Evolutionary conservation across 2,888 invertebrate genomes (phyloP).

Genomic region (Abrostola tripartita): DNA sequence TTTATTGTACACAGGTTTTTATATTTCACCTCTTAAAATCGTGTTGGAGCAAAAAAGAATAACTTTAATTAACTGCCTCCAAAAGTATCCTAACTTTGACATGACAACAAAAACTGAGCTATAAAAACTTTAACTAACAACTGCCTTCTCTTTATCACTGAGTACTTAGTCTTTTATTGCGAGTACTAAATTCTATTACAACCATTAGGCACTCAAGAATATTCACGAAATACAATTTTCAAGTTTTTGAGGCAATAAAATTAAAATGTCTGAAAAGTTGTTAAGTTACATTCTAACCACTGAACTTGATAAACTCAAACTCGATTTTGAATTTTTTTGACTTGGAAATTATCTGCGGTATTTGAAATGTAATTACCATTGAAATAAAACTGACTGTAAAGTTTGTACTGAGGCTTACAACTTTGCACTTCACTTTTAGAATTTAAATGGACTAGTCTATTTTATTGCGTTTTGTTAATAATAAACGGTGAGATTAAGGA

Average conservation of each 20-base stretch:
- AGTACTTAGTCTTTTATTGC: constrained; percentile 55
- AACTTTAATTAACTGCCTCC: neutral
- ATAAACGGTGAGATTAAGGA: neutral
- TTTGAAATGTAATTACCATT: constrained; percentile 40
- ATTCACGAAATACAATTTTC: constrained; percentile 50
- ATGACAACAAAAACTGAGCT: constrained; percentile 36
- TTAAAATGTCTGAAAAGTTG: constrained; percentile 57
- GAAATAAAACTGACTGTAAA: constrained; percentile 29
- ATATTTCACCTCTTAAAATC: too few species aligned
- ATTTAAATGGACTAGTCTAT: constrained; percentile 18
- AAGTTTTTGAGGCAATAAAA: constrained; percentile 53
- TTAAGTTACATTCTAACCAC: constrained; percentile 33
- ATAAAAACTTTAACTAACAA: constrained; percentile 49
- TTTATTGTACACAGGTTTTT: neutral
- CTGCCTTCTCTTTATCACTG: constrained; percentile 51
- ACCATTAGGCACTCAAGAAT: constrained; percentile 51
- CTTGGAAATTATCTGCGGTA: constrained; percentile 29
- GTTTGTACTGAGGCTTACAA: constrained; percentile 21
- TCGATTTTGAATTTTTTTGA: constrained; percentile 37
- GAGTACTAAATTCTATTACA: constrained; percentile 58
- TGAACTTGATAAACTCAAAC: constrained; percentile 39
- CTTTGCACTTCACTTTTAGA: constrained; percentile 16
- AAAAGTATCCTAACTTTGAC: constrained; percentile 34
- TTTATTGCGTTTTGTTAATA: neutral
- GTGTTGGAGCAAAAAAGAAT: too few species aligned